These are phyloP conservation scores for Mesocricetus auratus DNA, from an alignment of 2,113 vertebrate species.

Conservation along the genomic window DNA sequence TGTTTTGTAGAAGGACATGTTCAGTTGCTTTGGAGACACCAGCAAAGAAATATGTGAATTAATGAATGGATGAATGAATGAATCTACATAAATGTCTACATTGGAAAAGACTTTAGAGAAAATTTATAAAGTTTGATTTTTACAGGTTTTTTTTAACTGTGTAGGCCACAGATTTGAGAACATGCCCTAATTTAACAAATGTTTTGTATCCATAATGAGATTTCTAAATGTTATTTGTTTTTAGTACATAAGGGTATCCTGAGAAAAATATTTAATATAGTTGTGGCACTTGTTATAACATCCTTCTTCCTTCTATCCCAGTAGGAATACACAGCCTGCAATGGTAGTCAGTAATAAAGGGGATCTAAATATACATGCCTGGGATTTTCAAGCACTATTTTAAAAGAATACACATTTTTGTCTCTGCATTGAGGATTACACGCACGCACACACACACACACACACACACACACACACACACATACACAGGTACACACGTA, in stretches of 20 bases:
- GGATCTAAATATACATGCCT: conserved; percentile 15
- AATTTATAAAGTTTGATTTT: conserved; percentile 55
- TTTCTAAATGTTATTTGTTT: conserved; percentile 76
- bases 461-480: neutral
- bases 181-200: conserved; percentile 77
- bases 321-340: conserved; percentile 22
- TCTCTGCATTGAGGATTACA: neutral
- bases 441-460: neutral
- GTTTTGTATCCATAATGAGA: conserved; percentile 72
- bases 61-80: neutral
- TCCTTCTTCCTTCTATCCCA: conserved; percentile 10
- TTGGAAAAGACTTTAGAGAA: neutral
- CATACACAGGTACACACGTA: too few species aligned
- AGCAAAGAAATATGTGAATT: neutral
- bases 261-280: conserved; percentile 78
- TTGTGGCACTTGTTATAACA: conserved; percentile 53
- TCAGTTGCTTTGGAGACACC: neutral
- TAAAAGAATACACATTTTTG: neutral
- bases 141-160: conserved; percentile 53
- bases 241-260: conserved; percentile 66
- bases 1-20: neutral
- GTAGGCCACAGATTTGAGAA: conserved; percentile 70
- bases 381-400: conserved; percentile 28
- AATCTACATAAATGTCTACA: neutral
- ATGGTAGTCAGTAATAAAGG: neutral